Base-by-base conservation (phyloP, 2,888 invertebrate species). In the Entomobrya multifasciata region DNA sequence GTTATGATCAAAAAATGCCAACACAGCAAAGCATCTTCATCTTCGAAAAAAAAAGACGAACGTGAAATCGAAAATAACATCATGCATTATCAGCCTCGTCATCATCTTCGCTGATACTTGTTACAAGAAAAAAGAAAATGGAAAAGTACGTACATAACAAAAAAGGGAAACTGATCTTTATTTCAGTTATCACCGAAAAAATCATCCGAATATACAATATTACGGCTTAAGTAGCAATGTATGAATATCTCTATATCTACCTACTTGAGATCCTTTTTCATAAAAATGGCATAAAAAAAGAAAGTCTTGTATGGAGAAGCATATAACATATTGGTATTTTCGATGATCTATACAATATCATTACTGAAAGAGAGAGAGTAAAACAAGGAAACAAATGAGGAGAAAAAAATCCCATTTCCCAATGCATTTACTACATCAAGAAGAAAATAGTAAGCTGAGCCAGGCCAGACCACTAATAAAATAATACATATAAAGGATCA, bases 1-100 rank as follows among this genome's bases (percentile, higher is more conserved):
- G 62, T 60, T 62, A 78, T 78, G 47, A 70, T 49, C 70, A 25
- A 25, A 77, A 77, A 77, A 57, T 72, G 57, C 57, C 20, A 10
- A 2, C 57, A 1, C 22, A 22, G 25, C 22, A 49, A n/a, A n/a
- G n/a, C n/a, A n/a, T n/a, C n/a, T n/a, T n/a, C 49, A 49, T 36
- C 36, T 36, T 36, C 36, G n/a, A 17, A 52, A 52, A 36, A 70
- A 70, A n/a, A 70, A 47, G 70, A 70, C 44, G 70, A 47, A 70
- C 47, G 70, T 44, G 70, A 70, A 70, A 44, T 17, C 20, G 22
- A 70, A 52, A 72, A 52, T 2, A 49, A 49, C n/a, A 15, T n/a
- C 36, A 27, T 8, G 49, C 52, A 30, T 27, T 72, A 72, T 72
- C 72, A 47, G 13, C 25, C 22, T 44, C 47, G 0, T 17, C 17